phyloP scores from a whole-genome alignment of 2,113 vertebrate genomes.

The Malurus alboscapulatus region DNA sequence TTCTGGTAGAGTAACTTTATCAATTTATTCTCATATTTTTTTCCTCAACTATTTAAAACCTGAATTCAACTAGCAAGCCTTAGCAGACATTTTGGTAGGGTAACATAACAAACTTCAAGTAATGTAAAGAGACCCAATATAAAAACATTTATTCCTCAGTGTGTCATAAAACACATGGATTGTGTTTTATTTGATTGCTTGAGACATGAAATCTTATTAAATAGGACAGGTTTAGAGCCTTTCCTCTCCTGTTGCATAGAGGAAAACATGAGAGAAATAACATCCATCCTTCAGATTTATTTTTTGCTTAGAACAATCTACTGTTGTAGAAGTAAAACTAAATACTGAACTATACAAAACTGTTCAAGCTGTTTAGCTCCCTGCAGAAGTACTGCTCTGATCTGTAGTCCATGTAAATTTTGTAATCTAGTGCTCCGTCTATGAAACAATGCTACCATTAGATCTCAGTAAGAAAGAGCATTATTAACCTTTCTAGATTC shows the following conservation, averaged over 20 bases:
- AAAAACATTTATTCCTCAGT: background rate
- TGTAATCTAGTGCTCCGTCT: background rate
- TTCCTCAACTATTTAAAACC: background rate
- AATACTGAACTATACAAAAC: background rate
- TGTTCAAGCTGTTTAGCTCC: background rate
- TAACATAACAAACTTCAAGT: background rate
- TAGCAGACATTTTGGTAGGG: background rate
- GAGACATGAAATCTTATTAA: background rate
- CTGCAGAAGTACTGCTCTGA: background rate
- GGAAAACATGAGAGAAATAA: background rate
- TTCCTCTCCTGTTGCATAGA: background rate
- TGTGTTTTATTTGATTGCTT: background rate
- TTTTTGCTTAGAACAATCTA: background rate
- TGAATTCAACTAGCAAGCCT: background rate
- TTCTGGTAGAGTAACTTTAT: background rate
- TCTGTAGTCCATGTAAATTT: background rate
- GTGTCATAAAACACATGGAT: background rate
- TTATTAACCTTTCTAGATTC: background rate
- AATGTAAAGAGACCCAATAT: background rate
- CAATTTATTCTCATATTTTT: background rate
- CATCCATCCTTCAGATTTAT: background rate
- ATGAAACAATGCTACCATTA: background rate
- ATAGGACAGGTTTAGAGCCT: background rate
- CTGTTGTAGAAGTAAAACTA: background rate
- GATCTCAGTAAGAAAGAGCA: background rate